phyloP scores from a whole-genome alignment of 2,797 vertebrate species.

The Triplophysa yarkandensis region DNA sequence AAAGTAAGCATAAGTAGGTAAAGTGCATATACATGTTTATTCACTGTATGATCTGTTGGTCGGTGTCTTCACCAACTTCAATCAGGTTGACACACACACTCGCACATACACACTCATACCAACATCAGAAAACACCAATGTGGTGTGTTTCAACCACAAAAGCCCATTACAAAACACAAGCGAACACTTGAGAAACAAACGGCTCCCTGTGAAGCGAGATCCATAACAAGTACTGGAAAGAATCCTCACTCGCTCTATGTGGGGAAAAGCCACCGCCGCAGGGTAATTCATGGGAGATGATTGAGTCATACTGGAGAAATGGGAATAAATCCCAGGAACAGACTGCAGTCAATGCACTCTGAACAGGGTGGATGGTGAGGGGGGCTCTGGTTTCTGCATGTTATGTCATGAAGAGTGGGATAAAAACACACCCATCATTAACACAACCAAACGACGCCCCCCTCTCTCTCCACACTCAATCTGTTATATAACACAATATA shows the following conservation, averaged over 20 bases:
- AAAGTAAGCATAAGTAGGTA: not conserved
- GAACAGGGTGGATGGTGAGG: not conserved
- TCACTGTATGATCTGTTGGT: not conserved
- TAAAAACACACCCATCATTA: constrained; percentile 45
- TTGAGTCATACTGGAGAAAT: not conserved
- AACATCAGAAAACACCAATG: constrained; percentile 25
- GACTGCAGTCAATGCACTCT: not conserved
- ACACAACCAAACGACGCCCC: constrained; percentile 2
- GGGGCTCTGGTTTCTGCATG: constrained; percentile 26
- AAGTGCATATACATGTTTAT: constrained; percentile 7
- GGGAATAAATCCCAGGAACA: not conserved
- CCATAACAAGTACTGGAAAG: constrained; percentile 2
- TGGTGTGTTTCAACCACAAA: constrained; percentile 23
- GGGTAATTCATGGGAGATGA: constrained; percentile 1
- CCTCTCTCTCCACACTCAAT: constrained; percentile 28
- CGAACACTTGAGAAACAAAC: constrained; percentile 16
- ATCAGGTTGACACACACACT: not conserved
- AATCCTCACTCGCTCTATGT: not conserved
- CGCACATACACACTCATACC: not conserved
- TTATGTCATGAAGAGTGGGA: constrained; percentile 42
- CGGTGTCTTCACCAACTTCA: too few relatives aligned
- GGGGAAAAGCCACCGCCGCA: constrained; percentile 13
- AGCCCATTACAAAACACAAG: constrained; percentile 9
- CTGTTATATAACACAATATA: constrained; percentile 58
- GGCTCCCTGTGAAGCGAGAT: not conserved